Base-by-base conservation (phyloP, 2,797 vertebrate species). In the Enteromius mattozi region DNA sequence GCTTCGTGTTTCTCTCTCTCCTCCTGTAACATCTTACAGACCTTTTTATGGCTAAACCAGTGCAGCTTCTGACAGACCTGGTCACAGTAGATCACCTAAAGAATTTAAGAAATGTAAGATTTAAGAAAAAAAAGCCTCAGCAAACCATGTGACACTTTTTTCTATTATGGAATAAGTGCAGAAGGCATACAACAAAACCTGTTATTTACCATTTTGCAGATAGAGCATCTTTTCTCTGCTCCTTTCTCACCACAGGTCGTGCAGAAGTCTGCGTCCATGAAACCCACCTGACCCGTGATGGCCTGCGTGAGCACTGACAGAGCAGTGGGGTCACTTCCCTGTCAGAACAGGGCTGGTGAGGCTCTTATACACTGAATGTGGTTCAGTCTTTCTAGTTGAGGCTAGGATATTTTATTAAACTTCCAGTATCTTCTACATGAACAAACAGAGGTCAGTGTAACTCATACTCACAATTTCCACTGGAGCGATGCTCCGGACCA, bases 31-130 rank as follows among this genome's bases (percentile, higher is more conserved):
- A 78, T 93, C 93, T 97, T 98, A 89, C 98, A 99, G 61, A 97
- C 91, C 86, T 98, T 99, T 91, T 98, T 99, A 92, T 99, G 98
- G 33, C 96, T 94, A 91, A 99, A 99, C 98, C 98, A 99, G 90
- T 99, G 98, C 87, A 95, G 93, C 91, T 98, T 99, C 92, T 99
- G 98, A 86, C 98, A 99, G 66, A 92, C 90, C 72, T 97, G 97
- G 86, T 93, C 93, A n/a, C 98, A 99, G 87, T 99, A 99, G 80
- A 98, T 96, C 87, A 98, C 98, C 98, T 99, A 87, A 74, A 65
- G 85, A 89, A 47, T 72, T 70, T n/a, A 21, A 61, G 0, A 21
- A 27, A 40, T 40, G 42, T 42, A 10, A 42, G 40, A 40, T 40
- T 40, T 40, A 40, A 40, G 40, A 40, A 40, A 42, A 42, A 9